Conservation (phyloP, 2,797 vertebrate species). For the Salarias fasciatus region DNA sequence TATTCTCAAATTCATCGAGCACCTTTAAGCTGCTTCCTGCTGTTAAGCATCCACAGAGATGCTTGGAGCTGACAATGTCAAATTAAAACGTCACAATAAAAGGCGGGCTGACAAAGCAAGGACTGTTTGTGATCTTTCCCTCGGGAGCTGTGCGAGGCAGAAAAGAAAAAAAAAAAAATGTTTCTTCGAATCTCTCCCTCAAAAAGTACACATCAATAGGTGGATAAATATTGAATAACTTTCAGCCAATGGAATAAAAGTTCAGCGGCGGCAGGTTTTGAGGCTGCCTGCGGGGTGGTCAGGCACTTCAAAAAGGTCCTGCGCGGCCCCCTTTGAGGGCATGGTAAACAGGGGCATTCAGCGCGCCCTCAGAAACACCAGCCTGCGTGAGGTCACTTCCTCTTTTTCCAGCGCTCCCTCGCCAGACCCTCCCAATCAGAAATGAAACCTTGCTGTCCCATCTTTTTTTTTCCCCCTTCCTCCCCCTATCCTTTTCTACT, state of each 20-base stretch:
- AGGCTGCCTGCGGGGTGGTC: conserved; percentile 75
- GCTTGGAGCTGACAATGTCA: conserved; percentile 17
- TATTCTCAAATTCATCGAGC: conserved; percentile 36
- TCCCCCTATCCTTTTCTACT: neutral
- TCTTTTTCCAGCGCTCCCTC: conserved; percentile 49
- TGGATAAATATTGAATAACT: conserved; percentile 80
- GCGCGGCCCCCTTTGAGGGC: conserved; percentile 70
- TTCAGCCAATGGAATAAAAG: conserved; percentile 79
- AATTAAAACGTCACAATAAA: conserved; percentile 55
- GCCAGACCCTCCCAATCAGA: conserved; percentile 31
- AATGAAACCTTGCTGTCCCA: neutral
- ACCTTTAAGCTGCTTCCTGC: conserved; percentile 22
- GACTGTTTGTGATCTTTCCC: conserved; percentile 51
- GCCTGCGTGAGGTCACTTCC: conserved; percentile 73
- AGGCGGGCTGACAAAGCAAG: conserved; percentile 46
- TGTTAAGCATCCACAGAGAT: conserved; percentile 1
- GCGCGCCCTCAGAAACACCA: conserved; percentile 59
- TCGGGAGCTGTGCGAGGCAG: conserved; percentile 49
- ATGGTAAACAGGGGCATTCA: conserved; percentile 65
- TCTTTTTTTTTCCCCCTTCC: conserved; percentile 12
- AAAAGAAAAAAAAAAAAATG: too few species aligned
- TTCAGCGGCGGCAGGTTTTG: conserved; percentile 76
- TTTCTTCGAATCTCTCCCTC: conserved; percentile 62
- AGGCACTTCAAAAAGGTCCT: conserved; percentile 73
- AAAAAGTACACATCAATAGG: conserved; percentile 76